These are phyloP conservation scores for Ctenosaura bakeri DNA, from an alignment of 2,797 vertebrate genomes.

Conservation along the genomic window DNA sequence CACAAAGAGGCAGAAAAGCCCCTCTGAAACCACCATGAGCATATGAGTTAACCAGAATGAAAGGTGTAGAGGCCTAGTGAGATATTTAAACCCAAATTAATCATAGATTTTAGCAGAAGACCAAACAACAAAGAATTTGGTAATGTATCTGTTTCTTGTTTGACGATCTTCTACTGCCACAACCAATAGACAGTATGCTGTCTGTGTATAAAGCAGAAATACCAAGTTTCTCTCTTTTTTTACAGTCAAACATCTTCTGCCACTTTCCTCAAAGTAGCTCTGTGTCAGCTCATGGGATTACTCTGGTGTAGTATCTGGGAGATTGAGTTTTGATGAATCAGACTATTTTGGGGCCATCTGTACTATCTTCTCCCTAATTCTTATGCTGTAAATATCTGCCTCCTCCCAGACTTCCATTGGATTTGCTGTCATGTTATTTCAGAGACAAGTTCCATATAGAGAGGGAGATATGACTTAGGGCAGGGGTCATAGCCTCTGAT, in stretches of 20 bases:
- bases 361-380: conserved; percentile 54
- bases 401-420: conserved; percentile 46
- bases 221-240: conserved; percentile 35
- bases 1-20: neutral
- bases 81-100: conserved; percentile 57
- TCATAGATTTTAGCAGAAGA: conserved; percentile 66
- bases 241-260: conserved; percentile 15
- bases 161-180: conserved; percentile 72
- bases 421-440: conserved; percentile 37
- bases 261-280: conserved; percentile 2
- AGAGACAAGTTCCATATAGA: conserved; percentile 21
- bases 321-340: neutral
- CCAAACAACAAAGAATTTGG: conserved; percentile 66
- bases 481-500: neutral
- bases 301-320: neutral
- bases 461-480: neutral
- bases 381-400: conserved; percentile 43
- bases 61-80: conserved; percentile 22
- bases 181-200: conserved; percentile 65
- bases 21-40: neutral
- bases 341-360: conserved; percentile 35
- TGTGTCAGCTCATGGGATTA: neutral
- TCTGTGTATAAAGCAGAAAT: conserved; percentile 70
- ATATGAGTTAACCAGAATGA: neutral
- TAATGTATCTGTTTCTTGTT: conserved; percentile 77